Conservation (phyloP, 1,140 invertebrate species). For the Hypsibius dujardini region DNA sequence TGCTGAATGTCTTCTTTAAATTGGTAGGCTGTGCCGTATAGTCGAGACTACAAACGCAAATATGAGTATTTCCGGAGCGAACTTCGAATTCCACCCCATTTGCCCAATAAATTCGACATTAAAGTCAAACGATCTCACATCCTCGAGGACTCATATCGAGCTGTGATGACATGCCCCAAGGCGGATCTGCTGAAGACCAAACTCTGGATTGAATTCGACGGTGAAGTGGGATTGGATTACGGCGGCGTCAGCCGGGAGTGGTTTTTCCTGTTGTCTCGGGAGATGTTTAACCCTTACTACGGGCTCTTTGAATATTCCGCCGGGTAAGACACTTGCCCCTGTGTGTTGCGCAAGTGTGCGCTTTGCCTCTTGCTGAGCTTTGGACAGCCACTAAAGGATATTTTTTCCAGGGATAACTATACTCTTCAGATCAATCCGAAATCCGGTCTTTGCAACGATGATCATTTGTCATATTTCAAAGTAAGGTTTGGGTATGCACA, state of each 20-base stretch:
- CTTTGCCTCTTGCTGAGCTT: no score
- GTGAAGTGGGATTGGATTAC: constrained; percentile 89
- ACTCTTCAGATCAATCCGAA: constrained; percentile 95
- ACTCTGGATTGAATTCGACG: constrained; percentile 95
- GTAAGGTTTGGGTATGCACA: no score
- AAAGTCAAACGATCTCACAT: constrained; percentile 71
- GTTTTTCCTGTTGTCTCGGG: constrained; percentile 94
- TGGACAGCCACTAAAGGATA: constrained; percentile 19
- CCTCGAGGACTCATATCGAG: constrained; percentile 72
- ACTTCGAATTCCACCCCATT: constrained; percentile 78
- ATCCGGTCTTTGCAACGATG: constrained; percentile 88
- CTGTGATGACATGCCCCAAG: constrained; percentile 66
- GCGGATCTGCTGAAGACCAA: constrained; percentile 82
- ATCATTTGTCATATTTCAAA: constrained; percentile 93
- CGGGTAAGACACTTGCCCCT: constrained; percentile 50
- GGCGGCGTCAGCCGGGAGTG: constrained; percentile 89
- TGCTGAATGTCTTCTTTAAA: no score
- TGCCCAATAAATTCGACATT: constrained; percentile 95
- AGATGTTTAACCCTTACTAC: constrained; percentile 99
- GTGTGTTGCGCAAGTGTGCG: no score
- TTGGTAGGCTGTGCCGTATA: constrained; percentile 82
- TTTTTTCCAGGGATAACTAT: constrained; percentile 69
- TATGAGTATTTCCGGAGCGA: constrained; percentile 93
- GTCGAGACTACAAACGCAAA: constrained; percentile 93
- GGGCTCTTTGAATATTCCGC: constrained; percentile 97